phyloP scores from a whole-genome alignment of 2,797 vertebrate genomes.

The Typhlichthys subterraneus region DNA sequence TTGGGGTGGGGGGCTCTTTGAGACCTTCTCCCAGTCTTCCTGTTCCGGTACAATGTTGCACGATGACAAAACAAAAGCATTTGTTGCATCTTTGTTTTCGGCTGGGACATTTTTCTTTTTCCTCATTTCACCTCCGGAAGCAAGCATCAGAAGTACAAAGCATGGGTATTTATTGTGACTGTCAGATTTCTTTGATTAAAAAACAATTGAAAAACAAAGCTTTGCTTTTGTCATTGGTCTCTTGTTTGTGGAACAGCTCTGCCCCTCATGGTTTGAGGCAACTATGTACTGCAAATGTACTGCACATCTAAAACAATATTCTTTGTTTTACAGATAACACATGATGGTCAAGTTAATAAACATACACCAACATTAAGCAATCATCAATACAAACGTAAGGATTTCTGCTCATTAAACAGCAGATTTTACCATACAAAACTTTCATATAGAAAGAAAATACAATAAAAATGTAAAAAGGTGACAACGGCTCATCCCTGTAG shows the following conservation, averaged over 20 bases:
- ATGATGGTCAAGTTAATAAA: conserved; percentile 82
- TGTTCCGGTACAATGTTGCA: conserved; percentile 73
- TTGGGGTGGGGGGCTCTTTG: conserved; percentile 52
- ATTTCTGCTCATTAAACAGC: conserved; percentile 39
- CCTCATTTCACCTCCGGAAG: conserved; percentile 57
- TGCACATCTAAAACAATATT: conserved; percentile 88
- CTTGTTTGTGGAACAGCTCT: conserved; percentile 6
- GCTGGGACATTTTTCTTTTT: conserved; percentile 53
- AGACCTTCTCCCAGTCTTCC: conserved; percentile 62
- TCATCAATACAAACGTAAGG: conserved; percentile 27
- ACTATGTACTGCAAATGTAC: conserved; percentile 31
- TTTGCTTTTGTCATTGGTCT: conserved; percentile 15
- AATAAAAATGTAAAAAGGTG: conserved; percentile 39
- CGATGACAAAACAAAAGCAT: conserved; percentile 52
- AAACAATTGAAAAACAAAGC: conserved; percentile 52
- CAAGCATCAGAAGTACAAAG: conserved; percentile 73
- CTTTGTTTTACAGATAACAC: conserved; percentile 86
- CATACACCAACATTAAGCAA: conserved; percentile 76
- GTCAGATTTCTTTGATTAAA: conserved; percentile 84
- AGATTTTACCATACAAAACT: conserved; percentile 25
- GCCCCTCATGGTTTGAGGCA: background rate
- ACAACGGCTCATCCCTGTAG: too few species aligned
- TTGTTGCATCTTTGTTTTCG: conserved; percentile 63
- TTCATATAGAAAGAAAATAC: conserved; percentile 12
- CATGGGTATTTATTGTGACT: conserved; percentile 88